phyloP scores from a whole-genome alignment of 2,888 invertebrate genomes.

The Apantesis nais region DNA sequence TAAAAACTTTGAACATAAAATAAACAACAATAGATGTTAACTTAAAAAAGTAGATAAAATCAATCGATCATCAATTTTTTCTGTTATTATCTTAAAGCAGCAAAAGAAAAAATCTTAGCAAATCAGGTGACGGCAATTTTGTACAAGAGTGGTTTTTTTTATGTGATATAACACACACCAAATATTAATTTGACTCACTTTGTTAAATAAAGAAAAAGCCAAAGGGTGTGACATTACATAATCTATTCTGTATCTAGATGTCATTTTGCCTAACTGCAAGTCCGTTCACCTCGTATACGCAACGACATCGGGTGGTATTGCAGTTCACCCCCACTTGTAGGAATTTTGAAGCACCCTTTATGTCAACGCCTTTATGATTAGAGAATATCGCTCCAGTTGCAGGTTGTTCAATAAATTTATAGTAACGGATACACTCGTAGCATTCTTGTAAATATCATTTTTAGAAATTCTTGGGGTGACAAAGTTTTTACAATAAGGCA shows the following conservation, averaged over 20 bases:
- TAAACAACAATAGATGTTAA: background rate
- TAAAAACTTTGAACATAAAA: background rate
- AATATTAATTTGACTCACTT: background rate
- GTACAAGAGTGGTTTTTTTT: background rate
- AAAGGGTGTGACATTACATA: constrained; percentile 31
- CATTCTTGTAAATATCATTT: background rate
- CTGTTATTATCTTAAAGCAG: background rate
- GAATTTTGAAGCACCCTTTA: constrained; percentile 59
- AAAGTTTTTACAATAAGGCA: background rate
- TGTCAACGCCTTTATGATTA: constrained; percentile 64
- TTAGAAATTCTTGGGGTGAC: background rate
- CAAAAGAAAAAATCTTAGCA: background rate
- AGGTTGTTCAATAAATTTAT: constrained; percentile 56
- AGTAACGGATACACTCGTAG: constrained; percentile 19
- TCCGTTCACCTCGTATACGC: constrained; percentile 53
- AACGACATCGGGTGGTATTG: constrained; percentile 42
- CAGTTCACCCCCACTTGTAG: constrained; percentile 49
- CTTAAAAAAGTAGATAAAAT: background rate
- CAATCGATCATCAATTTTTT: too few relatives aligned
- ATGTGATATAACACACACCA: background rate
- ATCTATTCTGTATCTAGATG: constrained; percentile 40
- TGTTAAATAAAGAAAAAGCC: constrained; percentile 15
- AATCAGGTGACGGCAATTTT: background rate
- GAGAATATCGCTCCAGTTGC: constrained; percentile 61
- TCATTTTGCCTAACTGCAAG: constrained; percentile 51